Conservation (phyloP, 1,140 invertebrate genomes). For the Diachasma alloeum region DNA sequence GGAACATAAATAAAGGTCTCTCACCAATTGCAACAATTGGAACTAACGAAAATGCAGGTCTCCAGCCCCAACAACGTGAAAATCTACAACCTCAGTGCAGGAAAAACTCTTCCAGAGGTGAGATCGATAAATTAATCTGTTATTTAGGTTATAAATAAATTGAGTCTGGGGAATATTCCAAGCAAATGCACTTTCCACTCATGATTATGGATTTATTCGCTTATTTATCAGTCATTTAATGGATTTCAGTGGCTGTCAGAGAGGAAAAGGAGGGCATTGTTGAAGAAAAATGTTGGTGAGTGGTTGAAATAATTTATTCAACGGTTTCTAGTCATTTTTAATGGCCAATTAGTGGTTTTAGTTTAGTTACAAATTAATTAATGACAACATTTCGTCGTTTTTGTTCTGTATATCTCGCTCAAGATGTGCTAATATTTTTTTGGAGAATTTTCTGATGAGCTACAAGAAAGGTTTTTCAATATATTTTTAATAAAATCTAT, state of each 20-base stretch:
- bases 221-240: constrained; percentile 11
- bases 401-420: no score
- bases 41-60: constrained; percentile 75
- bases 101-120: constrained; percentile 96
- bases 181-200: not conserved
- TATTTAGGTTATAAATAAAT: not conserved
- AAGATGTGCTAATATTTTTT: no score
- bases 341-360: no score
- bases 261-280: constrained; percentile 81
- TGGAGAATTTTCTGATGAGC: no score
- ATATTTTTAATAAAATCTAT: no score
- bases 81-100: constrained; percentile 96
- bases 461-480: no score
- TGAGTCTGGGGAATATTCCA: not conserved
- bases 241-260: constrained; percentile 93
- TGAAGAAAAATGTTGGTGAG: constrained; percentile 87
- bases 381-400: no score
- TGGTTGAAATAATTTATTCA: constrained; percentile 22
- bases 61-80: constrained; percentile 93
- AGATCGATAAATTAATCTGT: constrained; percentile 35
- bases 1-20: not conserved
- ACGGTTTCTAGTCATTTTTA: constrained; percentile 19
- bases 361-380: no score
- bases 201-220: constrained; percentile 17
- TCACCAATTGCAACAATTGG: not conserved